Evolutionary conservation across 2,888 invertebrate genomes (phyloP), one percentile per base, ranked within the genome.

Genomic region (Meghimatium bilineatum): DNA sequence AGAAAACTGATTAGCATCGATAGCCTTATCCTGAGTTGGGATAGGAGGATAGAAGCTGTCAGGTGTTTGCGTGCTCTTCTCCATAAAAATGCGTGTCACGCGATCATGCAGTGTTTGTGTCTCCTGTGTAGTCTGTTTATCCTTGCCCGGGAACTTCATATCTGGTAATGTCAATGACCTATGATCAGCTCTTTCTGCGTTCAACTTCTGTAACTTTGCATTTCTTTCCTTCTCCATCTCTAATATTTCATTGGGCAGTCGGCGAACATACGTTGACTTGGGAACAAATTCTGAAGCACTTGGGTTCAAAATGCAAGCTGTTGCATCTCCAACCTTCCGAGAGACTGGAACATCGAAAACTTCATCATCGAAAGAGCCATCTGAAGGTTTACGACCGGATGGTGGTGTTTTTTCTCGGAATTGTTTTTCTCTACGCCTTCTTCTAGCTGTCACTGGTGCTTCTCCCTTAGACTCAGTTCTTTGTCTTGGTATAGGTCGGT

Each of bases 21-120:
- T 86, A 66, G 66, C 86, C 26, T 85, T 85, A 67, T 86, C 80
- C 71, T 86, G 85, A 5, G 86, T 86, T 14, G 86, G 86, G 63
- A 86, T 86, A 0, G 85, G 86, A 20, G 86, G 86, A 69, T 86
- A 86, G 77, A 86, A 86, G 36, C 83, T 84, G 20, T 78, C 84
- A 17, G 86, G 86, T 6, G 86, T 86, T 82, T 86, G 86, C 2
- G 86, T 86, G 49, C 85, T 75, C 63, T 86, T 86, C 63, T 86
- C 86, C 79, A 76, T 56, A 36, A 82, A 79, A 23, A 79, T 80
- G 1, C 52, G 75, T 1, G 85, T 84, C 34, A 80, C 60, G 0
- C 79, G 71, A 32, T 83, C 83, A 32, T 63, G 63, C 17, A 76
- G 26, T 12, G 82, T 82, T 69, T 82, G 82, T n/a, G 82, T 76